phyloP scores from a whole-genome alignment of 2,888 invertebrate genomes.

The Brenthis ino region DNA sequence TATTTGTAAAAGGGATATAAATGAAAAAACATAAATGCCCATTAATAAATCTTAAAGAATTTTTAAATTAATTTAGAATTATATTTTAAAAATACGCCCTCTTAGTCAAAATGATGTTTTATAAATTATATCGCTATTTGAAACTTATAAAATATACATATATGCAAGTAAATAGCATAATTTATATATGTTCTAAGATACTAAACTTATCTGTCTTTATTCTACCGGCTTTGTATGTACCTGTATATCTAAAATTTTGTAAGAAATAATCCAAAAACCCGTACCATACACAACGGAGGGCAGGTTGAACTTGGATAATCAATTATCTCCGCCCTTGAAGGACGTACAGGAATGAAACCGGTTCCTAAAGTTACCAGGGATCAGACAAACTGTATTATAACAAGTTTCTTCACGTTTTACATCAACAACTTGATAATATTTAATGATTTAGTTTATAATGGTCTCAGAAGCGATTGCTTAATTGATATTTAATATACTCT shows the following conservation, averaged over 20 bases:
- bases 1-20: background rate
- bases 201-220: background rate
- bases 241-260: background rate
- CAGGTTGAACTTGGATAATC: constrained; percentile 24
- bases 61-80: too few species aligned
- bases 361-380: constrained; percentile 13
- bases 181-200: too few species aligned
- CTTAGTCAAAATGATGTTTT: too few species aligned
- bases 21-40: background rate
- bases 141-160: too few species aligned
- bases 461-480: background rate
- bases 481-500: constrained; percentile 5
- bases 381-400: constrained; percentile 19
- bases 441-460: background rate
- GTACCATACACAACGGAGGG: constrained; percentile 11
- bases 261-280: constrained; percentile 8
- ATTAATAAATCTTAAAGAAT: too few species aligned
- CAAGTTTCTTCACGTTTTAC: constrained; percentile 16
- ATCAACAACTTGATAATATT: constrained; percentile 9
- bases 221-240: background rate
- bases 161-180: too few species aligned
- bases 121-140: too few species aligned
- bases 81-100: too few species aligned
- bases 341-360: constrained; percentile 30
- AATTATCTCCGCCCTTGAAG: constrained; percentile 30